These are phyloP conservation scores for Tholera decimalis DNA, from an alignment of 2,888 invertebrate genomes.

Conservation along the genomic window DNA sequence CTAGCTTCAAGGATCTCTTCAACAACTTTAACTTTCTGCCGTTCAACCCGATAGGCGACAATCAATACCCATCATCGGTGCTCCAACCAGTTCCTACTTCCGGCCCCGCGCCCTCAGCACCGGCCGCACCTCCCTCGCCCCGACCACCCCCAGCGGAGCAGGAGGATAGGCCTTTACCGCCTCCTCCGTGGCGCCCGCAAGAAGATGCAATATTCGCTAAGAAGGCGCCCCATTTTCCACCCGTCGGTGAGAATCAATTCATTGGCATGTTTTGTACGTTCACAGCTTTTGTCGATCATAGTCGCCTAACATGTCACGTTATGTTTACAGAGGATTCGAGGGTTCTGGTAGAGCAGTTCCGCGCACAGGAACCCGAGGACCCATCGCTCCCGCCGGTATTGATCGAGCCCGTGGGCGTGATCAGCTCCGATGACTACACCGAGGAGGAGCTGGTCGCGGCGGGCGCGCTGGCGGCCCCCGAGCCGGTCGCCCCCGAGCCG, in stretches of 20 bases:
- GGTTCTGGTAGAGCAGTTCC: conserved; percentile 76
- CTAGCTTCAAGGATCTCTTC: neutral
- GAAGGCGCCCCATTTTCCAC: conserved; percentile 40
- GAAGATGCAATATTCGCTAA: conserved; percentile 22
- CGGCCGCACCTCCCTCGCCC: conserved; percentile 37
- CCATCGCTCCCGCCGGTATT: conserved; percentile 78
- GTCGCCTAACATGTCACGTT: neutral
- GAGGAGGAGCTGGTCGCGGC: conserved; percentile 31
- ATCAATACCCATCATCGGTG: conserved; percentile 4
- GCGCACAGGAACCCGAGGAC: conserved; percentile 69
- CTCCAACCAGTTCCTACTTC: neutral
- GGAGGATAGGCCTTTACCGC: no score
- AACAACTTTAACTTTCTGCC: no score
- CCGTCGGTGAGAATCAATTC: conserved; percentile 47
- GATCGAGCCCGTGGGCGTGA: conserved; percentile 65
- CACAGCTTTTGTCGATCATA: neutral
- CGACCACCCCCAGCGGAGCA: no score
- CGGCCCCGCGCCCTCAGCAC: neutral
- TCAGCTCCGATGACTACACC: conserved; percentile 48
- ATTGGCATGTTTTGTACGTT: neutral
- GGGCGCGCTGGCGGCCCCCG: no score
- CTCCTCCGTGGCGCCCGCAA: neutral
- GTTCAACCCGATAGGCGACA: neutral
- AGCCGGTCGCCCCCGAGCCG: neutral
- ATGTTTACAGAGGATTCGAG: conserved; percentile 70